Conservation (phyloP, 1,140 invertebrate species). For the Saccostrea echinata region DNA sequence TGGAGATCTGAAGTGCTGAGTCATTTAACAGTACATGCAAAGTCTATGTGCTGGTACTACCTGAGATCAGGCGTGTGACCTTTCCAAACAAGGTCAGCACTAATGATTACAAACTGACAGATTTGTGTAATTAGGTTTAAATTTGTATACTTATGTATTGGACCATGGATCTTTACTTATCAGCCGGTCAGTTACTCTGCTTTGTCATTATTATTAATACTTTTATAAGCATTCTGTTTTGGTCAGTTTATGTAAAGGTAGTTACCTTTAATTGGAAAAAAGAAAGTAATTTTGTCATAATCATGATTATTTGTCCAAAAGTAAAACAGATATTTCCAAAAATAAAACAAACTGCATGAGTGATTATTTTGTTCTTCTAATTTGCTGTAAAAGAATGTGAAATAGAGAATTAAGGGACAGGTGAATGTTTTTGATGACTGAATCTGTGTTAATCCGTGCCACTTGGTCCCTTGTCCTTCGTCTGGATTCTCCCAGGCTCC, state of each 20-base stretch:
- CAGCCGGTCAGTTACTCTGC: constrained; percentile 7
- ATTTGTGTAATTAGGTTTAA: constrained; percentile 30
- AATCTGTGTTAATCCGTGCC: constrained; percentile 7
- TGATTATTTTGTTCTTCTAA: not conserved
- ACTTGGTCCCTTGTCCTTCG: not conserved
- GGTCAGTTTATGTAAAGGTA: not conserved
- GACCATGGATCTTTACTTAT: constrained; percentile 34
- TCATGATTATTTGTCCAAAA: too few species aligned
- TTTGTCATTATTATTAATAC: not conserved
- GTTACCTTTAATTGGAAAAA: constrained; percentile 2
- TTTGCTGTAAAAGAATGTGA: not conserved
- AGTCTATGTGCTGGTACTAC: not conserved
- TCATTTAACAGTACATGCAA: not conserved
- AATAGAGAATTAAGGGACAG: not conserved
- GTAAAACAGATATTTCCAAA: not conserved
- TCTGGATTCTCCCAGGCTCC: constrained; percentile 24
- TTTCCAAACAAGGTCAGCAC: not conserved
- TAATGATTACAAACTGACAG: constrained; percentile 24
- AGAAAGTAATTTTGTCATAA: not conserved
- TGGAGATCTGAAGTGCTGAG: constrained; percentile 18
- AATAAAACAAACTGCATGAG: not conserved
- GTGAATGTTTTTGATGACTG: constrained; percentile 25
- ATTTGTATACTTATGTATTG: constrained; percentile 25
- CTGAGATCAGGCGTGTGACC: constrained; percentile 5
- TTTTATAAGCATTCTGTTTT: not conserved